Base-by-base conservation (phyloP, 2,797 vertebrate species). In the Pangasius djambal region DNA sequence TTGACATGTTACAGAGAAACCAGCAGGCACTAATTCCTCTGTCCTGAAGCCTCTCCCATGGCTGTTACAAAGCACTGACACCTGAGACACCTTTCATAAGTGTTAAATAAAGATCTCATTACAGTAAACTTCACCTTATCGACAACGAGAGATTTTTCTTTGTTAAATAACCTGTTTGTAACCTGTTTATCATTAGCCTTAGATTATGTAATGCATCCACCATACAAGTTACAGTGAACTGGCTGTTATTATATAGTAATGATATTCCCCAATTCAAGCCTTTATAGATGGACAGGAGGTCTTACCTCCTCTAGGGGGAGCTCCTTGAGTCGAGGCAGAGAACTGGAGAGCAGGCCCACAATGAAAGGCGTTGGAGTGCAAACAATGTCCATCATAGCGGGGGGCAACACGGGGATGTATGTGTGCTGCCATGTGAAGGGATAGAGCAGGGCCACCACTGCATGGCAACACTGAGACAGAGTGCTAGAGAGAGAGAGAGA, bases 381-480 rank as follows among this genome's bases (percentile, higher is more conserved):
- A 67, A 98, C 98, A 0, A 99, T 99, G 93, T 99, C 98, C 20
- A 99, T 94, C 99, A 99, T 99, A 92, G 98, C 96, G 0, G 98
- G 97, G 0, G 99, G 99, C 67, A 99, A 96, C 86, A 99, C 98
- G 0, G 99, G 99, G 93, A 99, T 99, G 96, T 99, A 99, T 18
- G 99, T 99, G 91, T 99, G 98, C 92, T 99, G 98, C 98, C 98
- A 99, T 89, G 97, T 96, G 94, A 99, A 99, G 34, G 99, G 99
- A 92, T 99, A 99, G 85, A 99, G 97, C 0, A 98, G 96, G 0
- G 98, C 98, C 93, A 99, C 97, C 0, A 97, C 95, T 0, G 98
- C 98, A 0, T 99, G 98, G 91, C 99, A 99, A 89, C 98, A 99
- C 94, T 98, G 98, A 90, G 99, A 99, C 91, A 99, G 95, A 0